Percentiles rank a stretch among this genome's conserved stretches.
Conservation (phyloP, 2,888 invertebrate species). For the Pristionchus mayeri region DNA sequence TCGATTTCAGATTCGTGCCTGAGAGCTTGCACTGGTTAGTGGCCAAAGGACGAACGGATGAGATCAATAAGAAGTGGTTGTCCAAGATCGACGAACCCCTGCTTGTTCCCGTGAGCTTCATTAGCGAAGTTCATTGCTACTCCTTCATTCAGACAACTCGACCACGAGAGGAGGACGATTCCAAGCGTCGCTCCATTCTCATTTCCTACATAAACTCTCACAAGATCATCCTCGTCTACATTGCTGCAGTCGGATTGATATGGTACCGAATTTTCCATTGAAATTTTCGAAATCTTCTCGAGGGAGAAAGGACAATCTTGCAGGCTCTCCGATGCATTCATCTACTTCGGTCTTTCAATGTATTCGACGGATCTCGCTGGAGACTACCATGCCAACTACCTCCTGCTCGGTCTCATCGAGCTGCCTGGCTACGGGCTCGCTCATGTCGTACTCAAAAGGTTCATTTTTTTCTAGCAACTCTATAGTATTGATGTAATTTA, state of each 20-base stretch:
- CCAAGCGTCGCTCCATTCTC: not conserved
- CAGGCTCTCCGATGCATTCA: constrained; percentile 67
- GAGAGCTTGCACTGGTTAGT: constrained; percentile 30
- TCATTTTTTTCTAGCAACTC: too few relatives aligned
- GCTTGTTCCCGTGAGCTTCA: not conserved
- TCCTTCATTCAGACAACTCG: not conserved
- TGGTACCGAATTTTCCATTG: not conserved
- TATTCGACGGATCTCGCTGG: constrained; percentile 68
- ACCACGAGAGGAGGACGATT: not conserved
- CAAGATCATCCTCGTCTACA: constrained; percentile 9
- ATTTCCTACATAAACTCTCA: not conserved
- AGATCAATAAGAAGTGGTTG: not conserved
- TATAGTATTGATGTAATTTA: too few relatives aligned
- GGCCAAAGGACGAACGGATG: not conserved
- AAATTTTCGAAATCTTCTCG: not conserved
- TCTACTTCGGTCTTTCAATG: constrained; percentile 73
- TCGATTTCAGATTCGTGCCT: constrained; percentile 27
- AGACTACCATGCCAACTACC: constrained; percentile 68
- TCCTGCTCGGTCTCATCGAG: constrained; percentile 69
- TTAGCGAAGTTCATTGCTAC: not conserved
- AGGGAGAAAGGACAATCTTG: too few relatives aligned
- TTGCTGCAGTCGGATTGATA: not conserved
- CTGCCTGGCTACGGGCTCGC: constrained; percentile 61
- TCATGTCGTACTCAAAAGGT: constrained; percentile 25
- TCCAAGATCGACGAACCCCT: not conserved